A percentile compares a stretch with the other conserved stretches of the same genome.
Evolutionary conservation across 2,113 vertebrate species (phyloP).

Genomic region (Dromiciops gliroides): DNA sequence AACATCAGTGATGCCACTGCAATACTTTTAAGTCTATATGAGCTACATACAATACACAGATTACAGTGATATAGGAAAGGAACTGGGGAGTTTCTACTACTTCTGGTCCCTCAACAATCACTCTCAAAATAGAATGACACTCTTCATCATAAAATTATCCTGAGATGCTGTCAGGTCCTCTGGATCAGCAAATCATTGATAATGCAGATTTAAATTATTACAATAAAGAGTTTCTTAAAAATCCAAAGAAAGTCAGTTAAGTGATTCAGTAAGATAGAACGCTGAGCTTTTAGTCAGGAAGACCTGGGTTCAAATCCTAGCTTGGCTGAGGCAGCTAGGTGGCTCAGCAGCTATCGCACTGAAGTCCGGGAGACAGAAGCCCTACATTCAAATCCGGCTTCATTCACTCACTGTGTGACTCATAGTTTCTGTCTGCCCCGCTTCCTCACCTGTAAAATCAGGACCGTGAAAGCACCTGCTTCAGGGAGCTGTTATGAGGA

Average conservation of each 20-base stretch:
- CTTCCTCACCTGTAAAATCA: background rate
- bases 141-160: background rate
- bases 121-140: background rate
- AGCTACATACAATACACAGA: slow-evolving; percentile 22
- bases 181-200: background rate
- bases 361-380: too few relatives aligned
- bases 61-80: background rate
- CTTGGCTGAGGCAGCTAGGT: background rate
- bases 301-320: background rate
- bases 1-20: background rate
- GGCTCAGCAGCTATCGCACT: background rate
- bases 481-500: background rate
- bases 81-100: slow-evolving; percentile 2
- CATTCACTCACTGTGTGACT: background rate
- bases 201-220: slow-evolving; percentile 23
- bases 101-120: slow-evolving; percentile 28
- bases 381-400: too few relatives aligned
- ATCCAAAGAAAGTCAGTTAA: background rate
- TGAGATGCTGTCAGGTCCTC: background rate
- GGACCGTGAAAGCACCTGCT: background rate
- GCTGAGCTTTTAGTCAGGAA: background rate
- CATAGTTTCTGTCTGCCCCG: background rate
- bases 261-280: background rate
- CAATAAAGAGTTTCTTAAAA: background rate
- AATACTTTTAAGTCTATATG: background rate